Evolutionary conservation across 2,113 vertebrate species (phyloP), one percentile per base, ranked within the genome.

Genomic region (Condylura cristata): DNA sequence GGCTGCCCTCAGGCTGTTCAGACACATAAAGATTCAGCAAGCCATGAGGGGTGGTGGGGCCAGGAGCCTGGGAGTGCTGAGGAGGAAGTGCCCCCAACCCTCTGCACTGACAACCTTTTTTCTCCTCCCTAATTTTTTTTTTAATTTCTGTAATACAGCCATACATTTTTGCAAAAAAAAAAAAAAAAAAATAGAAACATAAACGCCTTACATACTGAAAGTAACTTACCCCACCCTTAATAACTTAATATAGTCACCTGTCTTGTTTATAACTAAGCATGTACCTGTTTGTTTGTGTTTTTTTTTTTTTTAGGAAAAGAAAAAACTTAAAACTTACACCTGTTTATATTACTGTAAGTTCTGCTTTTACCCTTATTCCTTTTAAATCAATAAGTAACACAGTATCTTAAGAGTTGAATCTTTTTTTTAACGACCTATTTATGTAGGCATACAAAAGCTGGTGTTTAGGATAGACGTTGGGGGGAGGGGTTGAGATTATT

Each of bases 261-360:
- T 76, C 32, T 30, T 74, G 92, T 82, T 56, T 68, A 75, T 94
- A 86, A 92, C 22, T 81, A 91, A 72, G 48, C 48, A 60, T 41
- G 61, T 44, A 53, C 18, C 48, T 48, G 13, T n/a, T n/a, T n/a
- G n/a, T n/a, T n/a, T n/a, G 46, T 8, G 46, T 17, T 51, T 51
- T 51, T 51, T 48, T 48, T 48, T 75, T 78, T 5, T 68, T 68
- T 6, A 8, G 56, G 68, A 63, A 56, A 34, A 37, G 58, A 70
- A 90, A 72, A n/a, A n/a, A n/a, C n/a, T n/a, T n/a, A n/a, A n/a
- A 85, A 51, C 1, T 39, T 14, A 53, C n/a, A 16, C 16, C 17
- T n/a, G 13, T 14, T 83, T 44, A 66, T 70, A 51, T 37, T 61
- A 82, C 74, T 96, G 89, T 95, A 89, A 94, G 86, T 80, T 30